These are phyloP conservation scores for Conus ventricosus DNA, from an alignment of 1,140 invertebrate genomes.

Conservation along the genomic window DNA sequence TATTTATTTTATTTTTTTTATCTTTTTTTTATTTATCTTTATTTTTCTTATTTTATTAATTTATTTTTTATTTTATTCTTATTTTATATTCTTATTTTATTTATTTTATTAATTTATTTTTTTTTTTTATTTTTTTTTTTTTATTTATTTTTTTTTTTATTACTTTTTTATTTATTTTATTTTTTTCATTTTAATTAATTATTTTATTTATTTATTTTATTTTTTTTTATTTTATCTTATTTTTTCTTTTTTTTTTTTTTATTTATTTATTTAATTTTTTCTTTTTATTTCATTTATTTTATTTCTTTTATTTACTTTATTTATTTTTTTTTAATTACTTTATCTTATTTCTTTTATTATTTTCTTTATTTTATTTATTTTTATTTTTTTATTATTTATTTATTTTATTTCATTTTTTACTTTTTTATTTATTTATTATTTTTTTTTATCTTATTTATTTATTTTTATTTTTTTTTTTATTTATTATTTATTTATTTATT, in stretches of 20 bases:
- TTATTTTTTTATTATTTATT: not conserved
- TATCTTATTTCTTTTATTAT: too few relatives aligned
- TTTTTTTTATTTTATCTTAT: too few relatives aligned
- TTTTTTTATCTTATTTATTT: too few relatives aligned
- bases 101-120: not conserved
- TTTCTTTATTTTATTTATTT: not conserved
- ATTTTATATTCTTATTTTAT: too few relatives aligned
- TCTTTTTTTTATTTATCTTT: too few relatives aligned
- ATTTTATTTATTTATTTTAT: not conserved
- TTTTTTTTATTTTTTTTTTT: not conserved
- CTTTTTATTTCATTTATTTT: too few relatives aligned
- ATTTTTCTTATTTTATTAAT: not conserved
- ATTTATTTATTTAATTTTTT: too few relatives aligned
- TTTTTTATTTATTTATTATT: not conserved
- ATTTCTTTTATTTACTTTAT: too few relatives aligned
- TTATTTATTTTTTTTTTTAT: not conserved
- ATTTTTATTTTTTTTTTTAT: not conserved
- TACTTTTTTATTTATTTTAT: not conserved
- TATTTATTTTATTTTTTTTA: too few relatives aligned
- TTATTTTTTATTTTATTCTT: not conserved
- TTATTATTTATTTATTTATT: not conserved
- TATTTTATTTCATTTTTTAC: not conserved
- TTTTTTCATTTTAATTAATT: not conserved
- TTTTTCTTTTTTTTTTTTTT: conserved; percentile 1
- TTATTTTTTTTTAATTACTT: too few relatives aligned